These are phyloP conservation scores for Esox niger DNA, from an alignment of 2,113 vertebrate species.

Conservation along the genomic window DNA sequence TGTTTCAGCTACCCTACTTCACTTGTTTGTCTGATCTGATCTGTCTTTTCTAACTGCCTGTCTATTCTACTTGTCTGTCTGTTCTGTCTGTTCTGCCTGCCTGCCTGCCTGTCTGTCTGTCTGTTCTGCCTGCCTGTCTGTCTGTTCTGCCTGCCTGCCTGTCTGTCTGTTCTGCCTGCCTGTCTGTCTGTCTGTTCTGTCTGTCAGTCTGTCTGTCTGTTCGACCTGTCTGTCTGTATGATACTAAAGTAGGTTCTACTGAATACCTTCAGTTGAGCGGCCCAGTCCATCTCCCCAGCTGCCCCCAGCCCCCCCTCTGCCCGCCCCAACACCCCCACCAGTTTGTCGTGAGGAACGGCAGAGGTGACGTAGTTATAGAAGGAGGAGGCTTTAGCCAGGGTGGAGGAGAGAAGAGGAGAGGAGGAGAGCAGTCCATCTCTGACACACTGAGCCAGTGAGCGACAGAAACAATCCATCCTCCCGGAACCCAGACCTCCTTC, in stretches of 20 bases:
- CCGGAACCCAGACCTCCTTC: slow-evolving; percentile 66
- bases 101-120: no score
- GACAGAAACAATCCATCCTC: slow-evolving; percentile 75
- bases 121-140: no score
- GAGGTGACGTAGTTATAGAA: slow-evolving; percentile 75
- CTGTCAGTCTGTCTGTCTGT: no score
- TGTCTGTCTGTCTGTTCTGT: no score
- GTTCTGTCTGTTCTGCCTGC: no score
- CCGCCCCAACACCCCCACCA: slow-evolving; percentile 68
- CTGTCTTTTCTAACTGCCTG: no score
- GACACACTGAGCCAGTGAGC: slow-evolving; percentile 69
- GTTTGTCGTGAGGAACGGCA: slow-evolving; percentile 75
- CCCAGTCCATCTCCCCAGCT: slow-evolving; percentile 61
- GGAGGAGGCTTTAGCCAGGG: slow-evolving; percentile 68
- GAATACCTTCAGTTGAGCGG: slow-evolving; percentile 69
- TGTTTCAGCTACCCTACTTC: no score
- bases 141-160: no score
- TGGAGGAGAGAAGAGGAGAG: slow-evolving; percentile 59
- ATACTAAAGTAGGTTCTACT: not conserved
- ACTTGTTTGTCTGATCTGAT: no score
- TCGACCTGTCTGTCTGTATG: no score
- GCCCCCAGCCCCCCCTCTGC: slow-evolving; percentile 36
- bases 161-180: no score
- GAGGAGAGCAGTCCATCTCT: slow-evolving; percentile 67
- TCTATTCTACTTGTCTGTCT: no score